Conservation (phyloP, 2,797 vertebrate genomes). For the Bradypodion pumilum region DNA sequence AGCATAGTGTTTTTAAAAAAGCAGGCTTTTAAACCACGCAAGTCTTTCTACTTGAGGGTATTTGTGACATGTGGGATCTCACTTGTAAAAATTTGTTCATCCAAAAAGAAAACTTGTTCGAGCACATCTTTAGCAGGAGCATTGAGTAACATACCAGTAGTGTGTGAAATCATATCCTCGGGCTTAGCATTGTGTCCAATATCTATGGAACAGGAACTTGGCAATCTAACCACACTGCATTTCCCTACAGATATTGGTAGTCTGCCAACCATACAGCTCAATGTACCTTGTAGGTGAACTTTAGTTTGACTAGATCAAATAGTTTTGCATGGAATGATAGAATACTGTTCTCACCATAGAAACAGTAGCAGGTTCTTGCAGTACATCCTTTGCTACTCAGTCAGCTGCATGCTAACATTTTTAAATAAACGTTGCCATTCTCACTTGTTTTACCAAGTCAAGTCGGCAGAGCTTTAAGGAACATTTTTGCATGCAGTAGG, state of each 20-base stretch:
- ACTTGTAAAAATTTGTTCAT: conserved; percentile 61
- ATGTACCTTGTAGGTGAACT: conserved; percentile 16
- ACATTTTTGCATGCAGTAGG: neutral
- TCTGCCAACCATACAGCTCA: conserved; percentile 11
- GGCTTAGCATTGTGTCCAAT: conserved; percentile 44
- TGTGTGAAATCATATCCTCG: conserved; percentile 52
- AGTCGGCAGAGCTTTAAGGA: neutral
- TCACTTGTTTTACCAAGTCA: neutral
- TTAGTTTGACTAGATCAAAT: conserved; percentile 2
- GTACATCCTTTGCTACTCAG: neutral
- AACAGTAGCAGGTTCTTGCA: neutral
- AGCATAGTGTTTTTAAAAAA: conserved; percentile 52
- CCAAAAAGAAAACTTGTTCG: conserved; percentile 49
- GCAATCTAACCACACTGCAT: conserved; percentile 34
- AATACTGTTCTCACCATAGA: conserved; percentile 5
- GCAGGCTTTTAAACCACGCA: conserved; percentile 53
- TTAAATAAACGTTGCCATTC: conserved; percentile 29
- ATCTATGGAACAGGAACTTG: conserved; percentile 30
- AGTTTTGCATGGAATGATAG: neutral
- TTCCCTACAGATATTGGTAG: conserved; percentile 16
- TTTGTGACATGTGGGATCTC: conserved; percentile 57
- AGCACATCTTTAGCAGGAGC: conserved; percentile 45
- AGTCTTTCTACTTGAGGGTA: conserved; percentile 38
- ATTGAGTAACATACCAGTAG: conserved; percentile 33
- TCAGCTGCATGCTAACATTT: conserved; percentile 1